phyloP scores from a whole-genome alignment of 2,113 vertebrate species.

The Peromyscus polionotus region DNA sequence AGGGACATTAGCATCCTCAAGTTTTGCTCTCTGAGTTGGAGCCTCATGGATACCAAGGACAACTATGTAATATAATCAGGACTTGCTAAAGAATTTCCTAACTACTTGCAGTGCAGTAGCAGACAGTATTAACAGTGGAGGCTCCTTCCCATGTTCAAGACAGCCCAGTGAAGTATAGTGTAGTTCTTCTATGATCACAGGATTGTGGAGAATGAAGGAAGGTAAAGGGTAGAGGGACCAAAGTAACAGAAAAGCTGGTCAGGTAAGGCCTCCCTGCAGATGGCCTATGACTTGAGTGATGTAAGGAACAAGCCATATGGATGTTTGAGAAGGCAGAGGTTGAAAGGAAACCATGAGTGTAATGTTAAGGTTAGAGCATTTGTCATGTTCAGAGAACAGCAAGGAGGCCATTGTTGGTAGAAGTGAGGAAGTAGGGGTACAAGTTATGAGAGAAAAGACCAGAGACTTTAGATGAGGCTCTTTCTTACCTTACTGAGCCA shows the following conservation, averaged over 20 bases:
- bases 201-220: neutral
- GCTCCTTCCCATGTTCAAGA: neutral
- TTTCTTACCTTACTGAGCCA: neutral
- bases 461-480: neutral
- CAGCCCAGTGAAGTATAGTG: neutral
- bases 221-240: neutral
- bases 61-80: neutral
- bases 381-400: conserved; percentile 4
- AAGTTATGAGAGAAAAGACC: neutral
- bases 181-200: neutral
- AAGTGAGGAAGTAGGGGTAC: neutral
- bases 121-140: neutral
- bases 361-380: neutral
- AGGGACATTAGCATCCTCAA: neutral
- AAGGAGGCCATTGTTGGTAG: neutral
- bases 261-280: neutral
- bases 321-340: neutral
- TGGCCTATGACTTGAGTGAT: neutral
- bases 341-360: neutral
- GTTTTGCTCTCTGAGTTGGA: neutral
- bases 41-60: neutral
- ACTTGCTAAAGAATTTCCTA: neutral
- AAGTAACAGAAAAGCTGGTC: neutral
- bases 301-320: neutral
- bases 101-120: neutral